Percentiles rank a stretch among this genome's conserved stretches.
These are phyloP conservation scores for Leptinotarsa defecta DNA, from an alignment of 1,140 invertebrate species.

Conservation along the genomic window DNA sequence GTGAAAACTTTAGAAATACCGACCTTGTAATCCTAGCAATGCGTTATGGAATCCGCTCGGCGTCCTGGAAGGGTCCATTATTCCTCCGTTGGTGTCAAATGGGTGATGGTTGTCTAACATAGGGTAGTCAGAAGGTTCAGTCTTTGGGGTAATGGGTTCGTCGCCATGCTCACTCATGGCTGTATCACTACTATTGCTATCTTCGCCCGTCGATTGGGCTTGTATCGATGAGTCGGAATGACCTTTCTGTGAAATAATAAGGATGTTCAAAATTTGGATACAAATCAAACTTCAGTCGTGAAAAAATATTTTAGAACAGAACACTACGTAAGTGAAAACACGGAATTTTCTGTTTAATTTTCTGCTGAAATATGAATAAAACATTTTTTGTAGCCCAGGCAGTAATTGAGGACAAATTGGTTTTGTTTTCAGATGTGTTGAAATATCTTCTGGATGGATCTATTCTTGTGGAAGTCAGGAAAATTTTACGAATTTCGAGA, in stretches of 20 bases:
- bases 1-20: background rate
- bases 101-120: slow-evolving; percentile 67
- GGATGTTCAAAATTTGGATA: too few species aligned
- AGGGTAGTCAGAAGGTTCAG: slow-evolving; percentile 66
- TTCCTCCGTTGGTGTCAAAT: slow-evolving; percentile 69
- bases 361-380: too few species aligned
- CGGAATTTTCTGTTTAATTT: too few species aligned
- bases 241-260: background rate
- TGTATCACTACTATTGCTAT: slow-evolving; percentile 73
- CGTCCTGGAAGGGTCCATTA: slow-evolving; percentile 68
- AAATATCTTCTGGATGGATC: too few species aligned
- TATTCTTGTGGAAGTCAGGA: too few species aligned
- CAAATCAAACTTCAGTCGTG: too few species aligned
- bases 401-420: too few species aligned
- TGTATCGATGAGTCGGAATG: slow-evolving; percentile 60
- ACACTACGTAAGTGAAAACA: too few species aligned
- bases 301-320: too few species aligned
- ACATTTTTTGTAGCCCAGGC: too few species aligned
- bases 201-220: slow-evolving; percentile 77
- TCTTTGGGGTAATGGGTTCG: slow-evolving; percentile 61
- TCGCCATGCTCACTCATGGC: slow-evolving; percentile 67
- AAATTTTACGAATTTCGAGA: too few species aligned
- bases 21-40: slow-evolving; percentile 74
- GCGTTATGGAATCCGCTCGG: slow-evolving; percentile 72
- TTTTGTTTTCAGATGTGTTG: too few species aligned